Conservation (phyloP, 2,888 invertebrate species). For the Drosophila anomalata region DNA sequence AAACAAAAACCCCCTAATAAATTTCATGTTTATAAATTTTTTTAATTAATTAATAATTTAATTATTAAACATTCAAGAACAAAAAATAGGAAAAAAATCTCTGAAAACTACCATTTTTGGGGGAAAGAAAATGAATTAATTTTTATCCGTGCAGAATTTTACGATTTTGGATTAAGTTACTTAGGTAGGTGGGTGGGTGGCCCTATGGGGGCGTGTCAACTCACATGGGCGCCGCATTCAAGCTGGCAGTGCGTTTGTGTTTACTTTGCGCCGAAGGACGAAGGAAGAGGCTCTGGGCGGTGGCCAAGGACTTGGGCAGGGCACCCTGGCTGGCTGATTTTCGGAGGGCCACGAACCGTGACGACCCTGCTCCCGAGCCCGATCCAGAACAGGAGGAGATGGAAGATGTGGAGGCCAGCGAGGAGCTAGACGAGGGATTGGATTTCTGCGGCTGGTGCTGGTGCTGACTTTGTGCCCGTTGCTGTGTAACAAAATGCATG, state of each 20-base stretch:
- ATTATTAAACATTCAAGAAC: not conserved
- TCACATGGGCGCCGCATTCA: conserved; percentile 73
- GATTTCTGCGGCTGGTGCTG: conserved; percentile 39
- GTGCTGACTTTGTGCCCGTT: conserved; percentile 61
- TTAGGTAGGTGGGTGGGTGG: not conserved
- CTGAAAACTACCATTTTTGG: not conserved
- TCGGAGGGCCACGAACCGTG: conserved; percentile 60
- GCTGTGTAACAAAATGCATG: conserved; percentile 76
- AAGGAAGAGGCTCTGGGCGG: conserved; percentile 62
- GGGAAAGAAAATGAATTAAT: not conserved
- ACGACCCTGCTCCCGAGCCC: conserved; percentile 23
- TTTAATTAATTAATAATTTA: too few relatives aligned
- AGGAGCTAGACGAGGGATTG: conserved; percentile 42
- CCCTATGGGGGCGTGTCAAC: conserved; percentile 34
- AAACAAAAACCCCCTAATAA: not conserved
- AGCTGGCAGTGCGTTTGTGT: conserved; percentile 65
- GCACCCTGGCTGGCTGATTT: conserved; percentile 72
- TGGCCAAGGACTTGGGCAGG: conserved; percentile 65
- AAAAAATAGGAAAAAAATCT: not conserved
- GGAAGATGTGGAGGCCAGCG: conserved; percentile 28
- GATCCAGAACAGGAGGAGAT: conserved; percentile 26
- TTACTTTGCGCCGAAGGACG: conserved; percentile 55
- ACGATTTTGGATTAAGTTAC: not conserved
- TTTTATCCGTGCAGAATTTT: conserved; percentile 7
- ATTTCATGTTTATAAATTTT: too few relatives aligned